Evolutionary conservation across 1,140 invertebrate species (phyloP).

Genomic region (Mya arenaria): DNA sequence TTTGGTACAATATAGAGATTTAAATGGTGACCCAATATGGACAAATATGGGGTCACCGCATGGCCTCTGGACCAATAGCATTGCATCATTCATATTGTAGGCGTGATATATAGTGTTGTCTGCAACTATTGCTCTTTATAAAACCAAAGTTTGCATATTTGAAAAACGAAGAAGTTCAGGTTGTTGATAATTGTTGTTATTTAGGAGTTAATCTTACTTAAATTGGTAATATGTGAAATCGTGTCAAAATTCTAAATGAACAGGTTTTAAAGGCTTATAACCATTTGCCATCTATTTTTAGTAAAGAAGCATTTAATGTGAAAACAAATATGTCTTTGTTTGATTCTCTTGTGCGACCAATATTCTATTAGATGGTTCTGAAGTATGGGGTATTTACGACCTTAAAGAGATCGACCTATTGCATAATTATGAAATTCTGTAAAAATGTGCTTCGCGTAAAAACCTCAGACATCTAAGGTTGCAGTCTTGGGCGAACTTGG

Average conservation of each 20-base stretch:
- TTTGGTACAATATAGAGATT: no score
- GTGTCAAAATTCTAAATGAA: not conserved
- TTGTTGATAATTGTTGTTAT: not conserved
- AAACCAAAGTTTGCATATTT: no score
- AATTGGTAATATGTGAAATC: not conserved
- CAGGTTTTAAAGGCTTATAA: not conserved
- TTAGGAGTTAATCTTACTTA: not conserved
- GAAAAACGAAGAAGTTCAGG: not conserved
- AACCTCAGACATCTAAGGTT: not conserved
- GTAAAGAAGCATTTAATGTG: not conserved
- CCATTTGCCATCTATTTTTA: not conserved
- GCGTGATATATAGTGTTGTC: no score
- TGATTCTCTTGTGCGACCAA: not conserved
- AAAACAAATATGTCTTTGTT: not conserved
- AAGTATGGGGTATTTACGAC: not conserved
- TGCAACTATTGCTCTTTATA: no score
- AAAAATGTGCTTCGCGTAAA: not conserved
- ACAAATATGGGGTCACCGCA: no score
- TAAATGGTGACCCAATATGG: no score
- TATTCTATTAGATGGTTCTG: not conserved
- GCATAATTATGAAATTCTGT: not conserved
- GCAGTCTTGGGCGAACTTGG: not conserved
- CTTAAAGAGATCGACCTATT: not conserved
- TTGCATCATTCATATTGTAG: no score
- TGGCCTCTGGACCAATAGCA: no score